Evolutionary conservation across 1,140 invertebrate genomes (phyloP).

Genomic region (Lucilia sericata): DNA sequence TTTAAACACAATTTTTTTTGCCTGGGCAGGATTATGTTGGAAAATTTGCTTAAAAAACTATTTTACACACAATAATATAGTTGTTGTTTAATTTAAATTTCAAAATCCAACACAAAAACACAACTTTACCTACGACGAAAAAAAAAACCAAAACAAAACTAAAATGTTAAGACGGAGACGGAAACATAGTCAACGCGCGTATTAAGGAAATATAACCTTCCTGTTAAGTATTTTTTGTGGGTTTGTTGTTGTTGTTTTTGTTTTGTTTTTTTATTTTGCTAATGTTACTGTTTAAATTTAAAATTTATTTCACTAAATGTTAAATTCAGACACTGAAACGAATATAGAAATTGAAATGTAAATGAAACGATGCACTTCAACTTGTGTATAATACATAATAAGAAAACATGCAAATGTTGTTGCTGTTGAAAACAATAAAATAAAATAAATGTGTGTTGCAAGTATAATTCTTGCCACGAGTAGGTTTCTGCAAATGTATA

Average conservation of each 20-base stretch:
- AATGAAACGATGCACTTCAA: constrained; percentile 14
- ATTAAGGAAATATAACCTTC: constrained; percentile 47
- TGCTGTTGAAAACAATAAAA: constrained; percentile 4
- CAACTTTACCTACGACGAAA: not conserved
- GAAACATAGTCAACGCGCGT: constrained; percentile 28
- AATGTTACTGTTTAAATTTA: not conserved
- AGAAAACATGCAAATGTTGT: not conserved
- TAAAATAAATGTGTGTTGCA: not conserved
- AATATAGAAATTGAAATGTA: too few species aligned
- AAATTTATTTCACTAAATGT: not conserved
- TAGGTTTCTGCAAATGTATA: not conserved
- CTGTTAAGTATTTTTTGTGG: constrained; percentile 24
- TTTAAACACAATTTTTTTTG: not conserved
- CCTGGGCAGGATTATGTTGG: not conserved
- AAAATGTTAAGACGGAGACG: constrained; percentile 34
- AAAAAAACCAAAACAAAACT: not conserved
- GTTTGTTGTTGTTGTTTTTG: not conserved
- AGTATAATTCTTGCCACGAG: not conserved
- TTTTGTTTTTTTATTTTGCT: not conserved
- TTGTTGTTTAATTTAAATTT: not conserved
- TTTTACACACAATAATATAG: too few species aligned
- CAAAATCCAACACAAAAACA: not conserved
- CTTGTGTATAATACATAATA: not conserved
- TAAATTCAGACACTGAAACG: not conserved
- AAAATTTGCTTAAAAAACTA: too few species aligned